A percentile compares a stretch with the other conserved stretches of the same genome.
These are phyloP conservation scores for Ecliptopera silaceata DNA, from an alignment of 2,888 invertebrate species.

Conservation along the genomic window DNA sequence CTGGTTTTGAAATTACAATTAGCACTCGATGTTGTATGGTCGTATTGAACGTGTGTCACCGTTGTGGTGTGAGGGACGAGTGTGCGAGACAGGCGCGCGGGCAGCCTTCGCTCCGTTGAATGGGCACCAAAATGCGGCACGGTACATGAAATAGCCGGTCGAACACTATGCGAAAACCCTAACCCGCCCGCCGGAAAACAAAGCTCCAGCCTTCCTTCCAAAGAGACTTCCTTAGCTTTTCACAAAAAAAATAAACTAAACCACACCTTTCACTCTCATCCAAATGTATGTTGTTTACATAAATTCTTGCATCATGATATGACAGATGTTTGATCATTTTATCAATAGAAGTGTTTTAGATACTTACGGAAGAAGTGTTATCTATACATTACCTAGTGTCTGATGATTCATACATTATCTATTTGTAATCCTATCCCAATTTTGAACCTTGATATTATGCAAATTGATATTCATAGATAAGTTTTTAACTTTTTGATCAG, in stretches of 20 bases:
- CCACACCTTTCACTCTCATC: conserved; percentile 24
- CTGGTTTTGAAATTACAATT: conserved; percentile 33
- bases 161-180: conserved; percentile 81
- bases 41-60: conserved; percentile 63
- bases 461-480: no score
- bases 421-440: not conserved
- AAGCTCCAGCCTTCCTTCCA: conserved; percentile 59
- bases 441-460: no score
- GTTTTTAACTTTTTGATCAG: not conserved
- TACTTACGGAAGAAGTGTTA: not conserved
- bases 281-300: conserved; percentile 2
- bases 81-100: conserved; percentile 77
- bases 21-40: conserved; percentile 54
- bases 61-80: conserved; percentile 65
- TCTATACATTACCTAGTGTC: not conserved
- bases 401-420: conserved; percentile 5
- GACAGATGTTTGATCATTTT: conserved; percentile 27
- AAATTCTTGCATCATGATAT: conserved; percentile 30
- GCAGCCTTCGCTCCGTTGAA: conserved; percentile 80
- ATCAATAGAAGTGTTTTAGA: conserved; percentile 26
- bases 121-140: conserved; percentile 81
- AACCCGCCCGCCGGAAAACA: conserved; percentile 68
- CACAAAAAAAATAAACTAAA: conserved; percentile 17
- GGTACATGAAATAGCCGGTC: conserved; percentile 80
- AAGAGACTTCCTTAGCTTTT: conserved; percentile 57